Conservation (phyloP, 2,797 vertebrate species). For the Capromys pilorides region DNA sequence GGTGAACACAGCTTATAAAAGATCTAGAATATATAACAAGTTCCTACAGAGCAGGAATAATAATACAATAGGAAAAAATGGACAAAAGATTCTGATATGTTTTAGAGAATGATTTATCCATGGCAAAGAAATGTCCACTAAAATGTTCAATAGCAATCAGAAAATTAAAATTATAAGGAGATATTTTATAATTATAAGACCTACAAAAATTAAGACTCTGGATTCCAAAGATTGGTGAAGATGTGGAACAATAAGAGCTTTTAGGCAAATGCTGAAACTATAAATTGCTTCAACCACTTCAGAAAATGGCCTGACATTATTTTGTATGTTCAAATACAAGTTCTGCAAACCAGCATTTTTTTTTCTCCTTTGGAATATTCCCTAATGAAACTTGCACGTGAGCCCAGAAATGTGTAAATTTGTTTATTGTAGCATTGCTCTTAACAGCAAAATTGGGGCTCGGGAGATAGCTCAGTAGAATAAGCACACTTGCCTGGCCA, state of each 20-base stretch:
- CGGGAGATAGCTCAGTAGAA: too few relatives aligned
- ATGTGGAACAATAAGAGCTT: not conserved
- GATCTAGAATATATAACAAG: not conserved
- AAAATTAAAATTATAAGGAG: conserved; percentile 1
- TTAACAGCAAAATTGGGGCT: not conserved
- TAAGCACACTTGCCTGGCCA: too few relatives aligned
- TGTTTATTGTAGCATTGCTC: not conserved
- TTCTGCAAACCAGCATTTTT: not conserved
- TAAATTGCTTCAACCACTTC: not conserved
- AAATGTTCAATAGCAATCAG: not conserved
- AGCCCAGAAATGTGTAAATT: not conserved
- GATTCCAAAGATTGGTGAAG: not conserved
- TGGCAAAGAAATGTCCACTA: conserved; percentile 37
- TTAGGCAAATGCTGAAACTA: not conserved
- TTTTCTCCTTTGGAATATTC: not conserved
- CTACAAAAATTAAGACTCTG: not conserved
- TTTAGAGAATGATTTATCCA: not conserved
- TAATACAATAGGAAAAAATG: not conserved
- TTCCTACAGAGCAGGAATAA: conserved; percentile 6
- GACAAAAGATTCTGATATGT: not conserved
- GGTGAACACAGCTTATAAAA: not conserved
- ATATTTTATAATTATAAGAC: not conserved
- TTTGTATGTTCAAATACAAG: not conserved
- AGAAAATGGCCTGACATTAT: not conserved
- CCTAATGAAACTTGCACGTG: not conserved